Conservation (phyloP, 1,140 invertebrate genomes). For the Trichonephila inaurata region DNA sequence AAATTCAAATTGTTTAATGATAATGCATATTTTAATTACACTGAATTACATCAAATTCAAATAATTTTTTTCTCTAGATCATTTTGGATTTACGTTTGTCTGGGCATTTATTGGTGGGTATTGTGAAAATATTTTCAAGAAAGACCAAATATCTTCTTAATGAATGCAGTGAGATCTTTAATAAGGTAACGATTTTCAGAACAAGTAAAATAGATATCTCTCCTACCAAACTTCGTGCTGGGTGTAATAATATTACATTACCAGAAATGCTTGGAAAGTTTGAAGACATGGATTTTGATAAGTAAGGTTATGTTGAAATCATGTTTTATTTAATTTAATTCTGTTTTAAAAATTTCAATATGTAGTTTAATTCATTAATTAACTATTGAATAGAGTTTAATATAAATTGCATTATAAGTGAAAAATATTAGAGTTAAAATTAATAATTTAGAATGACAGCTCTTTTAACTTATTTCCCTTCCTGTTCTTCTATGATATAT, state of each 20-base stretch:
- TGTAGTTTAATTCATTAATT: too few relatives aligned
- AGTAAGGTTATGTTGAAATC: not conserved
- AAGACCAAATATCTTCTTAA: constrained; percentile 99
- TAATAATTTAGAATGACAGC: too few relatives aligned
- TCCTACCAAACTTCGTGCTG: constrained; percentile 92
- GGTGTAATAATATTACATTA: constrained; percentile 78
- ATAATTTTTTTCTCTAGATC: constrained; percentile 39
- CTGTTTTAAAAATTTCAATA: too few relatives aligned
- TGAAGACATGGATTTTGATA: not conserved
- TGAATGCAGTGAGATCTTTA: constrained; percentile 99
- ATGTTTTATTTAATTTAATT: too few relatives aligned
- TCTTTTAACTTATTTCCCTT: too few relatives aligned
- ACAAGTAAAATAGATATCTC: constrained; percentile 98
- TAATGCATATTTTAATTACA: too few relatives aligned
- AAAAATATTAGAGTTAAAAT: too few relatives aligned
- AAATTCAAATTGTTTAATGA: too few relatives aligned
- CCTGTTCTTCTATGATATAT: too few relatives aligned
- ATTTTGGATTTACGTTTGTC: constrained; percentile 89
- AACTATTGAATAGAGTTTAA: too few relatives aligned
- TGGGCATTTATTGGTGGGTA: constrained; percentile 98
- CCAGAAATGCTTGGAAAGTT: constrained; percentile 78
- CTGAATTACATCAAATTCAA: not conserved
- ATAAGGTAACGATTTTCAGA: constrained; percentile 99
- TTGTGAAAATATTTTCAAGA: constrained; percentile 98
- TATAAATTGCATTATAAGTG: too few relatives aligned